These are phyloP conservation scores for Diorhabda elongata DNA, from an alignment of 1,140 invertebrate genomes.

Conservation along the genomic window DNA sequence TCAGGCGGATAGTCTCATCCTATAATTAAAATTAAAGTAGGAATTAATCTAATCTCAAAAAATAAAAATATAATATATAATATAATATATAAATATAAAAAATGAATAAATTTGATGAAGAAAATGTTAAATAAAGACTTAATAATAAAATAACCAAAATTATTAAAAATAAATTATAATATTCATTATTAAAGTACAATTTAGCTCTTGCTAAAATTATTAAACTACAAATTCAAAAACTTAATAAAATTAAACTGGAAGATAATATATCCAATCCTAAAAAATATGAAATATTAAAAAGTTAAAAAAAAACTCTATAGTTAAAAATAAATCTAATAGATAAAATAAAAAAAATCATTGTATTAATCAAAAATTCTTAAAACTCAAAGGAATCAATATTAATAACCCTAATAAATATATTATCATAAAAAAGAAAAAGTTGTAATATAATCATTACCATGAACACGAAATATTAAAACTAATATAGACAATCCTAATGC, in stretches of 20 bases:
- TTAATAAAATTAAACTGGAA: constrained; percentile 53
- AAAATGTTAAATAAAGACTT: constrained; percentile 56
- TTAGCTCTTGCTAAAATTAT: constrained; percentile 52
- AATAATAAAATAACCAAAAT: constrained; percentile 54
- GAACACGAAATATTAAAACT: too few relatives aligned
- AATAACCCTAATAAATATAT: constrained; percentile 48
- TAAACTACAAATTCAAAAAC: constrained; percentile 52
- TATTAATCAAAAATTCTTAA: constrained; percentile 31
- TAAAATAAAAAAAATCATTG: constrained; percentile 47
- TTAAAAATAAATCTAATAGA: constrained; percentile 47
- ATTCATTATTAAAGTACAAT: constrained; percentile 49
- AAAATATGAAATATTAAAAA: constrained; percentile 45
- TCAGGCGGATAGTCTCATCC: too few relatives aligned
- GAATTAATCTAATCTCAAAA: constrained; percentile 42
- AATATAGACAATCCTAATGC: too few relatives aligned
- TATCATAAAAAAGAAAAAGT: constrained; percentile 50
- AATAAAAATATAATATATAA: constrained; percentile 51
- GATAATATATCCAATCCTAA: constrained; percentile 50
- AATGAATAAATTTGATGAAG: constrained; percentile 58
- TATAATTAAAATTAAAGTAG: too few relatives aligned
- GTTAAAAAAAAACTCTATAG: constrained; percentile 44
- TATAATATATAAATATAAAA: constrained; percentile 52
- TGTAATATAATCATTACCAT: too few relatives aligned
- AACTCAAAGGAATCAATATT: constrained; percentile 47
- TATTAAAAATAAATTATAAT: constrained; percentile 51